phyloP scores from a whole-genome alignment of 2,113 vertebrate species.

The Bothrops jararaca region DNA sequence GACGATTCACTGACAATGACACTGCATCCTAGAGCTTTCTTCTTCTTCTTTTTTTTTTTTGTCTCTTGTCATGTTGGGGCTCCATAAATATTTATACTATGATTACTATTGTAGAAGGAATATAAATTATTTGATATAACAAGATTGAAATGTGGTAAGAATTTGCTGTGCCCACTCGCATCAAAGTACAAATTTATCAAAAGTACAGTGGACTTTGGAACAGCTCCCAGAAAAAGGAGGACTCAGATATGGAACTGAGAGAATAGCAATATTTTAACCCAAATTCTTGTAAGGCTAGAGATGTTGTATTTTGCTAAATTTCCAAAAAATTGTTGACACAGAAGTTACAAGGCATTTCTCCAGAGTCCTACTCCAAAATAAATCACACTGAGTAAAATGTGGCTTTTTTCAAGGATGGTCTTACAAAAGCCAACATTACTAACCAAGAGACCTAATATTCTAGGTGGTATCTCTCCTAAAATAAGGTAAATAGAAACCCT shows the following conservation, averaged over 20 bases:
- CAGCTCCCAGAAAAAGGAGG: neutral
- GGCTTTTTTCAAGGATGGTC: neutral
- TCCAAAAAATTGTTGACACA: neutral
- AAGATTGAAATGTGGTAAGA: neutral
- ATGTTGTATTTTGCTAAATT: neutral
- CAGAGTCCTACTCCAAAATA: neutral
- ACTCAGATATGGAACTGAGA: neutral
- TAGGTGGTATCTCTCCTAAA: neutral
- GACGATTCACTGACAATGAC: neutral
- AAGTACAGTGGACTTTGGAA: neutral
- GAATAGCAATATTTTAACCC: neutral
- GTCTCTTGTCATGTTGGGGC: neutral
- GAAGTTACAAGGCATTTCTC: neutral
- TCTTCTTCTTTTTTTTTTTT: neutral
- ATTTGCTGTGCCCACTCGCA: neutral
- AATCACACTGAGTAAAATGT: neutral
- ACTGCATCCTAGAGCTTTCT: neutral
- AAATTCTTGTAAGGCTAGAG: neutral
- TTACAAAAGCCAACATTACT: neutral
- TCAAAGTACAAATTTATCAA: neutral
- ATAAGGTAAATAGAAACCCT: slow-evolving; percentile 2
- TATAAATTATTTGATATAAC: neutral
- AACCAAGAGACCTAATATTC: neutral
- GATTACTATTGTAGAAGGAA: neutral
- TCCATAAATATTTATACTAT: neutral